These are phyloP conservation scores for Psittacara wagleri DNA, from an alignment of 2,113 vertebrate species.

Conservation along the genomic window DNA sequence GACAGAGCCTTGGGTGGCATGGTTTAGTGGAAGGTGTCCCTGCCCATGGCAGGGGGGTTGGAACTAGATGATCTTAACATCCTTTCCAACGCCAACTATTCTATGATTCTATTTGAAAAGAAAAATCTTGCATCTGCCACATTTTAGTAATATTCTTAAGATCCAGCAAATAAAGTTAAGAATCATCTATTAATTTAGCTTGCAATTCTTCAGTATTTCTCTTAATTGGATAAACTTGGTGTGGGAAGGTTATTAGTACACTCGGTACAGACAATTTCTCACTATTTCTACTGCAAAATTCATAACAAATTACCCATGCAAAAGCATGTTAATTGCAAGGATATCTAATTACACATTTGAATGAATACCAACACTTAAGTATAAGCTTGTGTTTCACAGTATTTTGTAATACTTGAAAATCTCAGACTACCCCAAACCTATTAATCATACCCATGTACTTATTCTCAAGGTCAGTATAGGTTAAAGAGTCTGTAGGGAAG, in stretches of 20 bases:
- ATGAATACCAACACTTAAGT: neutral
- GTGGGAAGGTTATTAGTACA: neutral
- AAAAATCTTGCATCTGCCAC: slow-evolving; percentile 11
- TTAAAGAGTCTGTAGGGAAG: neutral
- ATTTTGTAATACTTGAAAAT: neutral
- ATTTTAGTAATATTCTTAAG: neutral
- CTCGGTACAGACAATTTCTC: neutral
- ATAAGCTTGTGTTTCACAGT: neutral
- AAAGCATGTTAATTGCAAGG: neutral
- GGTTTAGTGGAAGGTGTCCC: too few species aligned
- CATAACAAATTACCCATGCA: neutral
- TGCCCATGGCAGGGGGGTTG: too few species aligned
- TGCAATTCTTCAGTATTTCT: neutral
- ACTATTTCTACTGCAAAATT: neutral
- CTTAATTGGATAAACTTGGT: slow-evolving; percentile 9
- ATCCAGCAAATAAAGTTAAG: neutral
- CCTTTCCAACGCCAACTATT: too few species aligned
- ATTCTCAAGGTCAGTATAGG: neutral
- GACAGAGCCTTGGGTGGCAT: too few species aligned
- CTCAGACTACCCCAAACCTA: neutral
- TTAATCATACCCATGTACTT: neutral
- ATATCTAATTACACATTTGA: neutral
- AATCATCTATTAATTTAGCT: neutral
- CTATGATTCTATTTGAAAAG: neutral
- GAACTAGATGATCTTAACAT: too few species aligned